phyloP scores from a whole-genome alignment of 2,797 vertebrate genomes.

The Galago senegalensis region DNA sequence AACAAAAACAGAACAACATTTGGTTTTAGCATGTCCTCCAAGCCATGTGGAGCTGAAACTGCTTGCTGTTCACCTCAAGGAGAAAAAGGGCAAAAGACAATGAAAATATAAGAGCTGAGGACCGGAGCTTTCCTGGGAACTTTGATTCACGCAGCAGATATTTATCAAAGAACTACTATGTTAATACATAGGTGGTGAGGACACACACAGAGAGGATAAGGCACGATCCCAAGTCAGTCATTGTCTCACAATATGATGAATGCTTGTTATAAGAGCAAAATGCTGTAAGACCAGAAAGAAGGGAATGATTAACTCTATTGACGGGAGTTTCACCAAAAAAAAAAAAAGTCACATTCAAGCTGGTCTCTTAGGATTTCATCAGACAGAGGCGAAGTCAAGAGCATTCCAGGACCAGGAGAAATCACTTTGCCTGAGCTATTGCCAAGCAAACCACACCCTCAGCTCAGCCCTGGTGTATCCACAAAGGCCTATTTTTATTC shows the following conservation, averaged over 20 bases:
- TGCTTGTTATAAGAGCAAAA: conserved; percentile 64
- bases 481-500: conserved; percentile 77
- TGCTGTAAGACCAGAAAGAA: conserved; percentile 45
- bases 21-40: background rate
- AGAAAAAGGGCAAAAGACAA: conserved; percentile 16
- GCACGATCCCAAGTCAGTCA: conserved; percentile 45
- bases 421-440: conserved; percentile 64
- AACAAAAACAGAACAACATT: conserved; percentile 31
- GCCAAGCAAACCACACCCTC: conserved; percentile 79
- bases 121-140: conserved; percentile 44
- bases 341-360: background rate
- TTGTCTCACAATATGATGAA: conserved; percentile 23
- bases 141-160: conserved; percentile 53
- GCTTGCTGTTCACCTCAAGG: background rate
- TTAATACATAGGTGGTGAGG: conserved; percentile 48
- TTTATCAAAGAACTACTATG: conserved; percentile 33
- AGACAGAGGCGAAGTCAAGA: conserved; percentile 58
- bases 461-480: conserved; percentile 64
- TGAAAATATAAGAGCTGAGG: conserved; percentile 24
- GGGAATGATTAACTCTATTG: conserved; percentile 38
- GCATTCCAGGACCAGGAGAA: conserved; percentile 73
- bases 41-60: background rate
- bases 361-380: conserved; percentile 61
- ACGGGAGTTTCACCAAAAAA: conserved; percentile 24
- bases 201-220: background rate